Conservation (phyloP, 1,140 invertebrate genomes). For the Drosophila kanapiae region DNA sequence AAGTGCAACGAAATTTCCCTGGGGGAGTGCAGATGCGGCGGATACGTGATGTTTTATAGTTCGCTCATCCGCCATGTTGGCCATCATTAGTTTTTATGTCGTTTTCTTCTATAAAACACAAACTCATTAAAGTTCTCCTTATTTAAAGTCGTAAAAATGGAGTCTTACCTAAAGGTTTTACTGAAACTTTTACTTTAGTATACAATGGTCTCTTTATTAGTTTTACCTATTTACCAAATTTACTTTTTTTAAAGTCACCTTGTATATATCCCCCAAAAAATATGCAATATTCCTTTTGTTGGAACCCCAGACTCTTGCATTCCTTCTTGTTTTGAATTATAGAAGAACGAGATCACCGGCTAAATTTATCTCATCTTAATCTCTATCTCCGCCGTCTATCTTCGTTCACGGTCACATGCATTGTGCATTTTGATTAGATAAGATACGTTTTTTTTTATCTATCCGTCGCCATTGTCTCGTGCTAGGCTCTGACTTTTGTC, state of each 20-base stretch:
- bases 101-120: not conserved
- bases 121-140: not conserved
- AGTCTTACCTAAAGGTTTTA: not conserved
- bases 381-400: slow-evolving; percentile 29
- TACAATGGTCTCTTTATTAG: too few species aligned
- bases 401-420: slow-evolving; percentile 36
- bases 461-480: slow-evolving; percentile 34
- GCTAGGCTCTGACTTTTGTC: slow-evolving; percentile 30
- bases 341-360: slow-evolving; percentile 34
- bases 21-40: slow-evolving; percentile 15
- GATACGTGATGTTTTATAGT: slow-evolving; percentile 60
- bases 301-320: not conserved
- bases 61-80: slow-evolving; percentile 24
- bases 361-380: slow-evolving; percentile 48
- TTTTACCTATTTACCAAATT: too few species aligned
- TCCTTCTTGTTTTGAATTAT: slow-evolving; percentile 19
- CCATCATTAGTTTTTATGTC: slow-evolving; percentile 1
- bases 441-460: slow-evolving; percentile 34
- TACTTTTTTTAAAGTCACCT: too few species aligned
- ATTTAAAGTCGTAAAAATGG: not conserved
- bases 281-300: not conserved
- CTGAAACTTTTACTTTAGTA: too few species aligned
- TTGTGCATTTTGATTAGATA: slow-evolving; percentile 59
- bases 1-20: slow-evolving; percentile 21
- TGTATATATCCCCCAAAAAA: too few species aligned